These are phyloP conservation scores for Deroptyus accipitrinus DNA, from an alignment of 2,113 vertebrate genomes.

Conservation along the genomic window DNA sequence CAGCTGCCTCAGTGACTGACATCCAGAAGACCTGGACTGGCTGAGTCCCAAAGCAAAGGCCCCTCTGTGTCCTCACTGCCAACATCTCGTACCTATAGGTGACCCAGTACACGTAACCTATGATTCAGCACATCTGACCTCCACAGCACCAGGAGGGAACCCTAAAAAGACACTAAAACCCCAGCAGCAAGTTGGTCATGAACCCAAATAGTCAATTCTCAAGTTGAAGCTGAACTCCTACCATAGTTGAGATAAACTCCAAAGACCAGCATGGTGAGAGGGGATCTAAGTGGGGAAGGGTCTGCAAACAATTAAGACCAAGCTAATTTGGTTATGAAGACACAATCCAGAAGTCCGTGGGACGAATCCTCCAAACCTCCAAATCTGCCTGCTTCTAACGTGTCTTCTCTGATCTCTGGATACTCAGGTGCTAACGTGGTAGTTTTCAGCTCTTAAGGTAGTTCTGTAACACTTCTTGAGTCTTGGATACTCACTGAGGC, in stretches of 20 bases:
- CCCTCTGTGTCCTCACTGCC: background rate
- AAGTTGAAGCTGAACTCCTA: background rate
- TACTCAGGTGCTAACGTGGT: background rate
- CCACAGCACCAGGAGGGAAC: background rate
- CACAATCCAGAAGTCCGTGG: background rate
- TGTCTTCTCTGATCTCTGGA: background rate
- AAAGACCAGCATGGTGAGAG: background rate
- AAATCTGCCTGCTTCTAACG: background rate
- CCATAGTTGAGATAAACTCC: background rate
- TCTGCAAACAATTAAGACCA: background rate
- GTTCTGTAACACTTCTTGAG: background rate
- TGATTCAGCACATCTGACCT: background rate
- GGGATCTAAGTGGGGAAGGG: background rate
- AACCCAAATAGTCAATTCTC: background rate
- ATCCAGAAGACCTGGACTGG: background rate
- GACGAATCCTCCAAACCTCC: background rate
- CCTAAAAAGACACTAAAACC: background rate
- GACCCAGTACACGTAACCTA: background rate
- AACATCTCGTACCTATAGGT: background rate
- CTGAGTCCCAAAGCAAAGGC: background rate
- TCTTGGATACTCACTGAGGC: constrained; percentile 69
- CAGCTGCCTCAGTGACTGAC: background rate
- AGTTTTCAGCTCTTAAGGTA: background rate
- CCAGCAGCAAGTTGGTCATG: background rate
- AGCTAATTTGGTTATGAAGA: background rate